phyloP scores from a whole-genome alignment of 2,797 vertebrate genomes.

The Acropternis orthonyx region DNA sequence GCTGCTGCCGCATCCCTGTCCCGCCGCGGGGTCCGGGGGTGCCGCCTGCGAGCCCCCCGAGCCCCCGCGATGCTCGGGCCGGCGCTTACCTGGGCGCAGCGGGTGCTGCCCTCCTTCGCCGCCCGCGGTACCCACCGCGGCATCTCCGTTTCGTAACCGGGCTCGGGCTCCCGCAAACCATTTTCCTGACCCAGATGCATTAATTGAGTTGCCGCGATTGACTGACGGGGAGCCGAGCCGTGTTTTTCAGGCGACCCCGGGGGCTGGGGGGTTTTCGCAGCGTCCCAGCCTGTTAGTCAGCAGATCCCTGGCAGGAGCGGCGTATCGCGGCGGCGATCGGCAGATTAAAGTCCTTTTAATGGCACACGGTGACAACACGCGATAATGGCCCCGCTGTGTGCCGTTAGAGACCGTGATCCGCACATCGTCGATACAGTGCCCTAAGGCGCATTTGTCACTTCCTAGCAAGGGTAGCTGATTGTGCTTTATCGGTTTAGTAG shows the following conservation, averaged over 20 bases:
- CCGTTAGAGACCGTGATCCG: not conserved
- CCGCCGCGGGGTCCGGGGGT: not conserved
- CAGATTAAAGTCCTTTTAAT: not conserved
- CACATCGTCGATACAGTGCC: not conserved
- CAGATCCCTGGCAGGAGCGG: not conserved
- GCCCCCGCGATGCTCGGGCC: not conserved
- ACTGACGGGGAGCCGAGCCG: not conserved
- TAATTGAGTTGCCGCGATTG: slow-evolving; percentile 34
- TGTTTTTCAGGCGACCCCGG: not conserved
- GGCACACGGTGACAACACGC: not conserved
- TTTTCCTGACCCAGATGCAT: slow-evolving; percentile 64
- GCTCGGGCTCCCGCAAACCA: slow-evolving; percentile 26
- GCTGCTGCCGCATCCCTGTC: not conserved
- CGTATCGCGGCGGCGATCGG: not conserved
- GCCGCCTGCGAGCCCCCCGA: not conserved
- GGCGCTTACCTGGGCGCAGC: not conserved
- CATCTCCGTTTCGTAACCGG: slow-evolving; percentile 48
- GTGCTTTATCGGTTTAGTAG: not conserved
- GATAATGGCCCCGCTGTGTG: slow-evolving; percentile 1
- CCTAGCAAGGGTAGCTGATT: not conserved
- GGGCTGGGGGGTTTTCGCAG: not conserved
- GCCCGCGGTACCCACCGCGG: not conserved
- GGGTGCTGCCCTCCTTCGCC: not conserved
- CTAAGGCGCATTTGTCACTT: not conserved
- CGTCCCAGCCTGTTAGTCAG: slow-evolving; percentile 8